Conservation (phyloP, 2,113 vertebrate species). For the Brevimyrus niger region DNA sequence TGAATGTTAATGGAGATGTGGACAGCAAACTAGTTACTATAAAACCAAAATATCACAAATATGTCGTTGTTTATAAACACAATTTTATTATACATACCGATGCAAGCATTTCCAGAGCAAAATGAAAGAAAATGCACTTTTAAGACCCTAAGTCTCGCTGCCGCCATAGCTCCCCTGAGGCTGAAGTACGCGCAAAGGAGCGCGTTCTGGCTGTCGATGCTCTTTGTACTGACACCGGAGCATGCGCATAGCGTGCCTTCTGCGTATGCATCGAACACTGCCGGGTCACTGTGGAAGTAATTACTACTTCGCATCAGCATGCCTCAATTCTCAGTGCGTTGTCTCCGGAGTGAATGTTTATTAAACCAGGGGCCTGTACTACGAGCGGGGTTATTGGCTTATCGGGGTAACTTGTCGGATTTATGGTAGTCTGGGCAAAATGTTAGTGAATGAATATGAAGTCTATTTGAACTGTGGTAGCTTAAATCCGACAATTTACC, state of each 20-base stretch:
- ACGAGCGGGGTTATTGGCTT: no score
- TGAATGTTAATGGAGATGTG: neutral
- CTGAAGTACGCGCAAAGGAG: neutral
- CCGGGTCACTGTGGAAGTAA: neutral
- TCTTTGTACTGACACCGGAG: neutral
- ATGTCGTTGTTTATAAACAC: neutral
- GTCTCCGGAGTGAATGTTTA: neutral
- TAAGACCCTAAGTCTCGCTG: neutral
- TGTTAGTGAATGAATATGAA: no score
- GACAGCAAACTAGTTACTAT: neutral
- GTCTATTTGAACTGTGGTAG: no score
- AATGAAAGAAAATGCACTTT: neutral
- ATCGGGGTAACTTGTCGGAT: no score
- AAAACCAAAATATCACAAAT: neutral
- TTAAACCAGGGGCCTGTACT: neutral
- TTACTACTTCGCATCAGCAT: neutral
- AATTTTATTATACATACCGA: neutral
- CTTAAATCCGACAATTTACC: no score
- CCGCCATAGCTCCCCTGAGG: neutral
- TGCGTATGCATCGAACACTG: neutral
- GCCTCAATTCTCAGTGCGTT: neutral
- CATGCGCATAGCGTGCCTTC: neutral
- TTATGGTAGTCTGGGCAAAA: no score
- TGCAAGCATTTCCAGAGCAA: neutral
- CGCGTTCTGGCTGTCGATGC: neutral